A percentile compares a stretch with the other conserved stretches of the same genome.
Conservation (phyloP, 2,797 vertebrate genomes). For the Anas georgica region DNA sequence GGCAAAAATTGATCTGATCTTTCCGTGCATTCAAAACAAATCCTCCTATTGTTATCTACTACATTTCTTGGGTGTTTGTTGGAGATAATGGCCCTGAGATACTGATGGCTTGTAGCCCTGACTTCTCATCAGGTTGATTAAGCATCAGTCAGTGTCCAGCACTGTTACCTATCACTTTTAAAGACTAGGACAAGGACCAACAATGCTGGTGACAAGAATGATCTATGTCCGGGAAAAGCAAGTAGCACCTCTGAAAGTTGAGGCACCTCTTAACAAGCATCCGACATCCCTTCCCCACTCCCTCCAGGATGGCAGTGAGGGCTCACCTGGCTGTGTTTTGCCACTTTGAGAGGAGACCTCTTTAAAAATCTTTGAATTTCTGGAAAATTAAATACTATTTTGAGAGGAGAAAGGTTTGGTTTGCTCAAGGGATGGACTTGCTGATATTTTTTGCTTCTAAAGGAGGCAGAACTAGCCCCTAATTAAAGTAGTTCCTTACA, state of each 20-base stretch:
- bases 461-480: not conserved
- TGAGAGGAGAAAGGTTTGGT: not conserved
- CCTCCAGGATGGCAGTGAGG: not conserved
- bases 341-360: not conserved
- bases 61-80: not conserved
- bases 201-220: not conserved
- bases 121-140: not conserved
- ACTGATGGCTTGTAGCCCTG: not conserved
- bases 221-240: not conserved
- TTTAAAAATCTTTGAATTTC: not conserved
- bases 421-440: not conserved
- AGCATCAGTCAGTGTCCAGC: not conserved
- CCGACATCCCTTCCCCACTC: not conserved
- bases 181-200: not conserved
- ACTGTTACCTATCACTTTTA: not conserved
- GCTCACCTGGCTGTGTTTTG: not conserved
- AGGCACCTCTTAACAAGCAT: not conserved
- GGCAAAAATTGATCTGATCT: not conserved
- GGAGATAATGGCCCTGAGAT: not conserved
- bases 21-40: not conserved
- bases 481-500: not conserved
- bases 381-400: not conserved
- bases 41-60: not conserved
- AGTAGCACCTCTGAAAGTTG: fast-evolving
- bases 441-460: not conserved